Conservation (phyloP, 2,113 vertebrate genomes). For the Plotosus lineatus region DNA sequence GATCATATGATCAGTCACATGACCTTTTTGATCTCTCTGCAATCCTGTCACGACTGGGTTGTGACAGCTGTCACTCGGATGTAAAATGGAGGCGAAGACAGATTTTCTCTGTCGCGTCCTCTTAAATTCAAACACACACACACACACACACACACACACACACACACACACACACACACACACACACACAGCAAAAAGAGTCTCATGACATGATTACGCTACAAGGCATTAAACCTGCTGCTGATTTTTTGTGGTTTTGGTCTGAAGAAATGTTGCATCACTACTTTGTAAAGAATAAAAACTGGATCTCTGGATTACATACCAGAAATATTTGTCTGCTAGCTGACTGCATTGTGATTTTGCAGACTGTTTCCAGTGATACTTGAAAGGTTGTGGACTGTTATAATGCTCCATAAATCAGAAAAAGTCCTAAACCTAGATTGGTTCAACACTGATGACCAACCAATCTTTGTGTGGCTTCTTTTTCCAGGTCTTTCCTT, state of each 20-base stretch:
- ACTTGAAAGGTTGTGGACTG: no score
- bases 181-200: neutral
- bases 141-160: neutral
- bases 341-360: neutral
- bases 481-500: no score
- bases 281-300: neutral
- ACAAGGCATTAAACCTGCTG: neutral
- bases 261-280: neutral
- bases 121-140: neutral
- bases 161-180: neutral
- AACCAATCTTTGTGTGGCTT: no score
- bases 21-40: conserved; percentile 3
- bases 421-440: no score
- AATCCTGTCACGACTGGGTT: conserved; percentile 4
- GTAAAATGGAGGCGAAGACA: conserved; percentile 25
- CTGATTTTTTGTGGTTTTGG: neutral
- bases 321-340: neutral
- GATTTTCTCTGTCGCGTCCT: neutral
- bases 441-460: no score
- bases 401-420: no score
- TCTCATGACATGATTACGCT: neutral
- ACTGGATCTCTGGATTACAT: neutral
- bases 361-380: no score
- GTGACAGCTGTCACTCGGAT: conserved; percentile 35
- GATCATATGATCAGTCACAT: conserved; percentile 19